Percentiles rank a stretch among this genome's conserved stretches.
Evolutionary conservation across 2,888 invertebrate species (phyloP).

Genomic region (Adelphocoris suturalis): DNA sequence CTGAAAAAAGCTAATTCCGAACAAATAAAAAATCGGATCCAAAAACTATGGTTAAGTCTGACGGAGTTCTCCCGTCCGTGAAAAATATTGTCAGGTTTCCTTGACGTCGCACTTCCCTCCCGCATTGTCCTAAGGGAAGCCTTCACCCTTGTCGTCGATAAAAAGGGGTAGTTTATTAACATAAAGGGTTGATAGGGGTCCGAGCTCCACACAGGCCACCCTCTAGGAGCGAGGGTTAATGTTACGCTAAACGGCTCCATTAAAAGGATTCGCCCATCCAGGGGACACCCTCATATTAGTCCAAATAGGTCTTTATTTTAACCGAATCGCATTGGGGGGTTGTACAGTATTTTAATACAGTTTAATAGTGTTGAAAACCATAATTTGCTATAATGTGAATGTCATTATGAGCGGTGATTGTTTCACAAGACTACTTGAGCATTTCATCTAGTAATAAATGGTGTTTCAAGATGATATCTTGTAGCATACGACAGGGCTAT

Average conservation of each 20-base stretch:
- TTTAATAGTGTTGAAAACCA: conserved; percentile 13
- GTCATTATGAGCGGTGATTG: conserved; percentile 1
- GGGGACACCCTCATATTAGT: conserved; percentile 13
- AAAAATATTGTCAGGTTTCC: conserved; percentile 65
- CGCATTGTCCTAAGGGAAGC: too few relatives aligned
- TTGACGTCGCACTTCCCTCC: background rate
- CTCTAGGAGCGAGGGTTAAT: conserved; percentile 53
- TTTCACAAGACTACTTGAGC: too few relatives aligned
- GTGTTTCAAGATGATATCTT: too few relatives aligned
- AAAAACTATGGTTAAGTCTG: background rate
- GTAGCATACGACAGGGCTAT: too few relatives aligned
- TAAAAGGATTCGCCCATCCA: conserved; percentile 22
- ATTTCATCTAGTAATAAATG: too few relatives aligned
- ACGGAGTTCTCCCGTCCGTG: conserved; percentile 40
- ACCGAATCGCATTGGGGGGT: conserved; percentile 26
- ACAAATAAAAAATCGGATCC: conserved; percentile 34
- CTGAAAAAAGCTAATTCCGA: background rate
- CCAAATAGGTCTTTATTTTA: background rate
- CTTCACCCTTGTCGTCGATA: background rate
- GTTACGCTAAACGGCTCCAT: conserved; percentile 62
- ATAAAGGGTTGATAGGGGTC: conserved; percentile 46
- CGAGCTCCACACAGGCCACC: conserved; percentile 18
- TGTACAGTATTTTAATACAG: conserved; percentile 42
- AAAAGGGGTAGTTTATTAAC: conserved; percentile 54
- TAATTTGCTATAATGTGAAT: background rate